Evolutionary conservation across 2,113 vertebrate species (phyloP).

Genomic region (Campylomormyrus numenius): DNA sequence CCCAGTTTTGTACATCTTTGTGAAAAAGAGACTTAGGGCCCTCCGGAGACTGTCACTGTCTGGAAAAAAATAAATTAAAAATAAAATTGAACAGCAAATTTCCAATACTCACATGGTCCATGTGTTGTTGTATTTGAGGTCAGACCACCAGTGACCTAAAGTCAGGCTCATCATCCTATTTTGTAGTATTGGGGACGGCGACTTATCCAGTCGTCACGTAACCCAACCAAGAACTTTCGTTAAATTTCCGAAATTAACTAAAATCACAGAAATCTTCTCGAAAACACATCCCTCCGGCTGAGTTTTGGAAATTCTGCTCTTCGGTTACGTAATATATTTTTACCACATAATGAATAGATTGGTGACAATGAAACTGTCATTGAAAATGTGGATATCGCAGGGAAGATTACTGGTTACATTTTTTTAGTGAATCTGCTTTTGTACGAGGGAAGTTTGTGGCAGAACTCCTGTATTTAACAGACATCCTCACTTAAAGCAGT

Average conservation of each 20-base stretch:
- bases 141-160: not conserved
- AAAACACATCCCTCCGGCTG: not conserved
- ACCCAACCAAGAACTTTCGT: not conserved
- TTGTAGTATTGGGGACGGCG: not conserved
- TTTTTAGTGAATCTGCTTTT: not conserved
- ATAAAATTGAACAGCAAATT: not conserved
- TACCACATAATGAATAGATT: not conserved
- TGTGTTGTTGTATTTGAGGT: not conserved
- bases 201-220: not conserved
- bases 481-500: not conserved
- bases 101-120: not conserved
- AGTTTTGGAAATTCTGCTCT: not conserved
- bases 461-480: not conserved
- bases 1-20: not conserved
- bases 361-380: not conserved
- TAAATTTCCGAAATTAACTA: not conserved
- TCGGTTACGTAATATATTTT: not conserved
- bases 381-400: not conserved
- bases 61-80: not conserved
- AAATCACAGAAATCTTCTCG: not conserved
- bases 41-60: not conserved
- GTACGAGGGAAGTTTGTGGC: not conserved
- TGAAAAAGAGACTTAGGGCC: not conserved
- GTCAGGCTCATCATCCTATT: not conserved
- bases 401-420: not conserved